A percentile compares a stretch with the other conserved stretches of the same genome.
phyloP scores from a whole-genome alignment of 1,140 invertebrate genomes.

The Leptopilina clavipes region DNA sequence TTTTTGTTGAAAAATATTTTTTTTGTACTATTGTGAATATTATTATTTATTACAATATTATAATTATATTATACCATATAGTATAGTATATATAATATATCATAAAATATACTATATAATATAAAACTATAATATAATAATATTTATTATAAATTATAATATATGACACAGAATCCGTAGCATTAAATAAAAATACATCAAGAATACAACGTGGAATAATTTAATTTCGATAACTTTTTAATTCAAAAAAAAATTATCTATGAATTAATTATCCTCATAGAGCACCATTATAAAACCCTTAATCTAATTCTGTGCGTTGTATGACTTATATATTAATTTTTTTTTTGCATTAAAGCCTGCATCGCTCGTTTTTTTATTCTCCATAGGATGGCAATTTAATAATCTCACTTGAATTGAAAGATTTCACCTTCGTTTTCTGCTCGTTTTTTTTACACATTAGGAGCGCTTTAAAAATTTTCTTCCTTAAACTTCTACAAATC shows the following conservation, averaged over 20 bases:
- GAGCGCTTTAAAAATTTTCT: conserved; percentile 49
- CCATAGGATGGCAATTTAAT: not conserved
- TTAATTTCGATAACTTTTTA: too few species aligned
- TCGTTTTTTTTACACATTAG: conserved; percentile 21
- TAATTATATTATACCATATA: too few species aligned
- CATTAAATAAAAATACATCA: too few species aligned
- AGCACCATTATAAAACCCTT: conserved; percentile 68
- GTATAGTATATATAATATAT: too few species aligned
- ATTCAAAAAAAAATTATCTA: not conserved
- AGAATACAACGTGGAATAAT: too few species aligned
- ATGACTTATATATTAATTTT: conserved; percentile 60
- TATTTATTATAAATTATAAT: too few species aligned
- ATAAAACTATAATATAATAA: too few species aligned
- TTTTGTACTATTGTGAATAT: too few species aligned
- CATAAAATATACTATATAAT: too few species aligned
- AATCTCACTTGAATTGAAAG: conserved; percentile 16
- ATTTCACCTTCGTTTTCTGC: not conserved
- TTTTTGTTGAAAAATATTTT: too few species aligned
- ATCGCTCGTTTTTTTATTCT: conserved; percentile 47
- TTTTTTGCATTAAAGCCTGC: conserved; percentile 47
- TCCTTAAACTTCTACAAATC: conserved; percentile 53
- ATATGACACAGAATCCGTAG: too few species aligned
- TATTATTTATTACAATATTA: too few species aligned
- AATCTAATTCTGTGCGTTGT: conserved; percentile 66
- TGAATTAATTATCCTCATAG: conserved; percentile 51